Base-by-base conservation (phyloP, 2,113 vertebrate species). In the Alexandromys fortis region DNA sequence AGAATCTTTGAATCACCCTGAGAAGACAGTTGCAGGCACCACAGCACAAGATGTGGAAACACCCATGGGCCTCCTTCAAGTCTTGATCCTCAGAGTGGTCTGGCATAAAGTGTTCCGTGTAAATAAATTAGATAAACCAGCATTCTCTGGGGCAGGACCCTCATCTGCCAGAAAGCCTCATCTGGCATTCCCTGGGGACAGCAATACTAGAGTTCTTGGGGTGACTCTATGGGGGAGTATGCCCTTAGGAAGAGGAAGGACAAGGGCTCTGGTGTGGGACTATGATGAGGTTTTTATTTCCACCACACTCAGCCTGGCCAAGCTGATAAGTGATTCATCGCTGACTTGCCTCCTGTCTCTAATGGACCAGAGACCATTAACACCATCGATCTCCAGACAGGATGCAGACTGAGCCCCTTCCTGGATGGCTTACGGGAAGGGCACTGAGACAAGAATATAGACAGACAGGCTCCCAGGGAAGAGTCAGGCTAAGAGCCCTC, bases 281-380 rank as follows among this genome's bases (percentile, higher is more conserved):
- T 79, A 52, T 17, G 45, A 77, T 5, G 63, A 49, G 24, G 11
- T 2, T 94, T 91, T 82, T 81, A 55, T 55, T 67, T 35, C 33
- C 24, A 12, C 14, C 3, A 13, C 63, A 17, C 17, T 75, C 68
- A 90, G 45, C 70, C 81, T 70, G 76, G 58, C 12, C 8, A 33
- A 24, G 52, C 24, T 73, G 65, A 45, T 67, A 10, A 87, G 35
- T 78, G 52, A n/a, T 82, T 90, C 49, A 35, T 79, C 85, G 76
- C 63, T 65, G 61, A 47, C 14, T 24, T 10, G 2, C 26, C 65
- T 96, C 85, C 97, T 21, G 0, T 17, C 47, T 12, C 92, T 96
- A 96, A 96, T 94, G 92, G 94, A 75, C 63, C 75, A 33, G 70
- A 94, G 79, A 61, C 91, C 93, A 96, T 97, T 94, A 95, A 73